Evolutionary conservation across 2,113 vertebrate genomes (phyloP), one percentile per base, ranked within the genome.

Genomic region (Camelus bactrianus): DNA sequence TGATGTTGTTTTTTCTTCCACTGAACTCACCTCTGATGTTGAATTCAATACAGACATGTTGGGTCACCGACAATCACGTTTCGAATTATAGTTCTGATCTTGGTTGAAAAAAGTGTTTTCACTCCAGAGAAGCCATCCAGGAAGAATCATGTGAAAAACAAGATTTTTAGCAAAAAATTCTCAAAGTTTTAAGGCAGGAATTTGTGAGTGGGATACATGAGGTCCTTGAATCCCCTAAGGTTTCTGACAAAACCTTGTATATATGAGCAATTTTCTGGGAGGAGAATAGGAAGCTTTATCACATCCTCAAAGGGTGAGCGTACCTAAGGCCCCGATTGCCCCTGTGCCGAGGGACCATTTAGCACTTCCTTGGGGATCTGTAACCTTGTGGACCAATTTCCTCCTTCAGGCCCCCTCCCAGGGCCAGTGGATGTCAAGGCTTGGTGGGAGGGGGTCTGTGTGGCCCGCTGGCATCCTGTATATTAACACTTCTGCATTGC

Each of bases 21-120:
- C 35, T 75, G 19, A 82, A 32, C 19, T 77, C 58, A 11, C 11
- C 50, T 58, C 48, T 70, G 90, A 35, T 76, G 48, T 75, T 82
- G 52, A 95, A 60, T 93, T 77, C 81, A 96, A 94, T 42, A 81
- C 88, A 94, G 77, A 89, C 77, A 65, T 62, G 35, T 89, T 54
- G 89, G 60, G 19, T 28, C 85, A 48, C 48, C 70, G 88, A 73
- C 12, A 87, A 91, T 50, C n/a, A 91, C 10, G 0, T 82, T 96
- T 81, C 93, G 77, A 81, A 65, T 95, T 79, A 92, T 62, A 85
- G 62, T 91, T 65, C 85, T 32, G 8, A 92, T 85, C 52, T 85
- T 94, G 72, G 32, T 72, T 79, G 35, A 86, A 70, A 73, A 60
- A 15, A n/a, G 42, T 22, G 28, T 50, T 60, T 77, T 83, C 75